Evolutionary conservation across 2,113 vertebrate species (phyloP).

Genomic region (Paratilapia polleni): DNA sequence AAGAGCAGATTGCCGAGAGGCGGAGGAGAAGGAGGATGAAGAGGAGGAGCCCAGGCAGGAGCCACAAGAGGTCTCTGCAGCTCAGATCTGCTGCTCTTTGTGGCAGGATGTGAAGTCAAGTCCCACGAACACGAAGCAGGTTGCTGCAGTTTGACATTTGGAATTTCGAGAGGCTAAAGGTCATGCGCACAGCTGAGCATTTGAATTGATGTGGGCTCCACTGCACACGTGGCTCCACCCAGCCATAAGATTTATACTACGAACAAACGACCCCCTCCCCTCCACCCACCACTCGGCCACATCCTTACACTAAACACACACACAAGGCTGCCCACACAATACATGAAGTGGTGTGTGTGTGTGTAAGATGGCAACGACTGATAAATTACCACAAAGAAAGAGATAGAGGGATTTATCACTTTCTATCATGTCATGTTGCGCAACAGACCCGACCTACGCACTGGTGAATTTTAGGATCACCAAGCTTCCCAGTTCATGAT

Average conservation of each 20-base stretch:
- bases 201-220: neutral
- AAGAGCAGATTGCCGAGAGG: neutral
- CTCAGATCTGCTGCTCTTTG: neutral
- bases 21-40: neutral
- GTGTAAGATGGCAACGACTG: neutral
- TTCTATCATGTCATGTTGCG: neutral
- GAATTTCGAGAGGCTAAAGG: constrained; percentile 25
- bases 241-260: constrained; percentile 1
- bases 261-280: neutral
- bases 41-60: neutral
- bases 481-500: neutral
- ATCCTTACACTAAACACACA: neutral
- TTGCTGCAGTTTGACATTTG: constrained; percentile 20
- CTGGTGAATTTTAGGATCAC: neutral
- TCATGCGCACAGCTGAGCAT: neutral
- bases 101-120: neutral
- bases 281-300: neutral
- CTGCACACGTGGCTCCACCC: neutral
- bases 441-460: neutral
- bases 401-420: neutral
- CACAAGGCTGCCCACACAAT: neutral
- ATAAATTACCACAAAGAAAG: neutral
- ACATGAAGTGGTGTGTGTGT: neutral
- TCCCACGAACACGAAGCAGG: constrained; percentile 4
- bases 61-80: constrained; percentile 63